Percentiles rank a stretch among this genome's conserved stretches.
Conservation (phyloP, 2,797 vertebrate species). For the Lateolabrax maculatus region DNA sequence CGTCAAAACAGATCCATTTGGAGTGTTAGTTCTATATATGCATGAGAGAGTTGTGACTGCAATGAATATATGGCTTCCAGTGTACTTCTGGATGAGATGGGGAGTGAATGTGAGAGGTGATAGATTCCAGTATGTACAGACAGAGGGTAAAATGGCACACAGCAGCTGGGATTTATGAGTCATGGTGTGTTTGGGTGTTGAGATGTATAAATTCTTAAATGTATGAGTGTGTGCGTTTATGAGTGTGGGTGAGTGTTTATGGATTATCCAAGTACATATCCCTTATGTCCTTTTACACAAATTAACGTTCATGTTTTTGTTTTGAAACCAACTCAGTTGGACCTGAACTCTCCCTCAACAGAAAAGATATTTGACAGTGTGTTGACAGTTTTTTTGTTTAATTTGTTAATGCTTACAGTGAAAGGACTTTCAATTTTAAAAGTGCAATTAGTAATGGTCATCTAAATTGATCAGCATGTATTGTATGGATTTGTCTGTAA, state of each 20-base stretch:
- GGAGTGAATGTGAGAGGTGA: constrained; percentile 66
- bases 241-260: constrained; percentile 74
- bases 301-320: constrained; percentile 70
- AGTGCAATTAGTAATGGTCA: constrained; percentile 90
- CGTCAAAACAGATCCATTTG: constrained; percentile 52
- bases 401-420: constrained; percentile 78
- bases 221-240: constrained; percentile 70
- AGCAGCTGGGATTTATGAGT: constrained; percentile 63
- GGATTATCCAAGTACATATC: constrained; percentile 77
- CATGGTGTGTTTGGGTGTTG: constrained; percentile 70
- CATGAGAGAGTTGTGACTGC: constrained; percentile 53
- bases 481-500: constrained; percentile 82
- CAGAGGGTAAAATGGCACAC: constrained; percentile 56
- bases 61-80: constrained; percentile 56
- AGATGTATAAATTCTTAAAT: constrained; percentile 76
- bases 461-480: constrained; percentile 83
- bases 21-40: constrained; percentile 60
- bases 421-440: constrained; percentile 85
- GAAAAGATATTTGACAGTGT: constrained; percentile 69
- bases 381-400: constrained; percentile 70
- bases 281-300: constrained; percentile 78
- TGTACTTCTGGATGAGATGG: constrained; percentile 56
- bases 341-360: constrained; percentile 77
- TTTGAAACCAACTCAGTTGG: constrained; percentile 69
- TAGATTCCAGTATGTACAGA: constrained; percentile 74